These are phyloP conservation scores for Pituophis catenifer DNA, from an alignment of 2,113 vertebrate genomes.

Conservation along the genomic window DNA sequence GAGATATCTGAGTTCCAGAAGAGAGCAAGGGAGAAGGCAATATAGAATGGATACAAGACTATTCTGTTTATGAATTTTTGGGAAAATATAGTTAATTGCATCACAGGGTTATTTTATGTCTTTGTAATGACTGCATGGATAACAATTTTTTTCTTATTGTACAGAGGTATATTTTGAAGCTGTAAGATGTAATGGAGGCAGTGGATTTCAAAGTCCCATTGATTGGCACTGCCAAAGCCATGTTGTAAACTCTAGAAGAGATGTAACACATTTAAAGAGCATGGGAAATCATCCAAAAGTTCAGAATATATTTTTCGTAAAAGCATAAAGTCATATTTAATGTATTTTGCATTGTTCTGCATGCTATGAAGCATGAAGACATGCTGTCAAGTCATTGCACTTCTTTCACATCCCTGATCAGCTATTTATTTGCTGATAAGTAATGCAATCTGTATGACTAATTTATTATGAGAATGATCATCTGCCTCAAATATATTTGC, in stretches of 20 bases:
- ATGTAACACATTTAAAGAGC: background rate
- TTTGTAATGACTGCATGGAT: background rate
- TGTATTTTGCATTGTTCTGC: background rate
- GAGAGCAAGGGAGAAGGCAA: background rate
- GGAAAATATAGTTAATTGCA: background rate
- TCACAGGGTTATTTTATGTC: background rate
- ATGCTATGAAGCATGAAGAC: background rate
- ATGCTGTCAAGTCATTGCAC: background rate
- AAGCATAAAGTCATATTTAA: background rate
- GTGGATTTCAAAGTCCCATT: background rate
- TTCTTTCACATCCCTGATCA: background rate
- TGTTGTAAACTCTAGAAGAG: background rate
- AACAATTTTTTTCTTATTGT: background rate
- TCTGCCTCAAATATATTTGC: background rate
- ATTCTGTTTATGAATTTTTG: background rate
- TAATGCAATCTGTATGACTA: background rate
- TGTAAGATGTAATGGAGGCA: background rate
- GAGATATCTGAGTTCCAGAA: background rate
- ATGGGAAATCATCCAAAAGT: background rate
- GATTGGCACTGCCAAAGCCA: background rate
- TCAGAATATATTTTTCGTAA: background rate
- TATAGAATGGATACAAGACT: background rate
- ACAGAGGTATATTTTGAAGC: background rate
- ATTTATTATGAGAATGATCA: background rate
- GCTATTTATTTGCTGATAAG: background rate